These are phyloP conservation scores for Sipha maydis DNA, from an alignment of 2,888 invertebrate genomes.

Conservation along the genomic window DNA sequence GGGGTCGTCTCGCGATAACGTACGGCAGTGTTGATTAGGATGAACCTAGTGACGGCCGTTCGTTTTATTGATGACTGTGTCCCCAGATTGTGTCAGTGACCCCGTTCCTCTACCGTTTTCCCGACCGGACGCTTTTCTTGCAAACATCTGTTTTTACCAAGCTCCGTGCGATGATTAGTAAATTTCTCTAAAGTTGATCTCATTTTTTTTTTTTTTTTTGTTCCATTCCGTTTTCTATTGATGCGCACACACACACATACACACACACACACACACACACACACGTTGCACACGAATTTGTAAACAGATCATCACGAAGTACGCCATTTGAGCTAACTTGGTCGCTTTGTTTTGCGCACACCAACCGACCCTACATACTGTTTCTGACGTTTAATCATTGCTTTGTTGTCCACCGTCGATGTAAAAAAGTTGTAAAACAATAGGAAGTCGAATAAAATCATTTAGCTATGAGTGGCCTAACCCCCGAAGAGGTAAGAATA, in stretches of 20 bases:
- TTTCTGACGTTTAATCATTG: background rate
- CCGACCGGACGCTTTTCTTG: background rate
- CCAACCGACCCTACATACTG: background rate
- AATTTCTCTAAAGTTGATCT: no score
- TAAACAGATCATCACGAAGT: background rate
- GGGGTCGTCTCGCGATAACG: background rate
- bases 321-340: background rate
- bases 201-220: no score
- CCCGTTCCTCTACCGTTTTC: conserved; percentile 10
- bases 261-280: background rate
- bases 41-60: conserved; percentile 32
- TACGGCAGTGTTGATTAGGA: background rate
- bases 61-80: background rate
- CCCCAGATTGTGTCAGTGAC: conserved; percentile 37
- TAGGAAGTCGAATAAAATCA: background rate
- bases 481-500: conserved; percentile 56
- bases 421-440: background rate
- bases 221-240: background rate
- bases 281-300: background rate
- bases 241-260: background rate
- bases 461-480: conserved; percentile 48
- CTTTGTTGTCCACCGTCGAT: background rate
- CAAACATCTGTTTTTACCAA: conserved; percentile 46
- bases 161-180: background rate
- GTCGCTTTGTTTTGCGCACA: background rate